Evolutionary conservation across 2,888 invertebrate genomes (phyloP).

Genomic region (Nomada goodeniana): DNA sequence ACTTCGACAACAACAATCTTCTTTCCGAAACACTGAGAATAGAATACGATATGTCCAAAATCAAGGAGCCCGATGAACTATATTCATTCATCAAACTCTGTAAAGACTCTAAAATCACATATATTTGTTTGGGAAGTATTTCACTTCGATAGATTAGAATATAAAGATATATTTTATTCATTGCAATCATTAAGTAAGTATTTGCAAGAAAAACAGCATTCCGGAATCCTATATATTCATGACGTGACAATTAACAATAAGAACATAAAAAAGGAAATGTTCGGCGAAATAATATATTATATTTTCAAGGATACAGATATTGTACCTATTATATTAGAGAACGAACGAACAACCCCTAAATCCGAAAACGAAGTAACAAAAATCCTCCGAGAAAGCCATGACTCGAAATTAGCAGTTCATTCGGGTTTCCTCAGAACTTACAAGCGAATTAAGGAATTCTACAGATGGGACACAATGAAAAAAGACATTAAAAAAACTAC

Average conservation of each 20-base stretch:
- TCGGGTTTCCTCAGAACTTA: slow-evolving; percentile 25
- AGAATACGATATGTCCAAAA: slow-evolving; percentile 14
- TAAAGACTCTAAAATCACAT: slow-evolving; percentile 6
- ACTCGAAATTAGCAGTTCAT: slow-evolving; percentile 24
- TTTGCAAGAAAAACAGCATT: not conserved
- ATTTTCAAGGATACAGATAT: slow-evolving; percentile 5
- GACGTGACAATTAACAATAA: not conserved
- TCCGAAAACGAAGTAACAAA: not conserved
- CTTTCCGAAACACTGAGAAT: not conserved
- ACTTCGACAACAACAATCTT: slow-evolving; percentile 20
- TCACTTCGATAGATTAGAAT: not conserved
- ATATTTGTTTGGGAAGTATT: not conserved
- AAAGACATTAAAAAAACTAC: slow-evolving; percentile 19
- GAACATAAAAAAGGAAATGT: not conserved
- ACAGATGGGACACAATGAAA: slow-evolving; percentile 30
- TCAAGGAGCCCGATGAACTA: slow-evolving; percentile 17
- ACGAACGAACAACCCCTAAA: not conserved
- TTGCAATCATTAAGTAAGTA: not conserved
- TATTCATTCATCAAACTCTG: slow-evolving; percentile 11
- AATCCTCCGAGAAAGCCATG: slow-evolving; percentile 25
- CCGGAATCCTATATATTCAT: not conserved
- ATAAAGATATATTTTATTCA: not conserved
- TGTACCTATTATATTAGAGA: slow-evolving; percentile 2
- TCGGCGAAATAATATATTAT: not conserved
- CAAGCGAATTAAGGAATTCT: slow-evolving; percentile 18